phyloP scores from a whole-genome alignment of 2,113 vertebrate species.

The Petaurus breviceps region DNA sequence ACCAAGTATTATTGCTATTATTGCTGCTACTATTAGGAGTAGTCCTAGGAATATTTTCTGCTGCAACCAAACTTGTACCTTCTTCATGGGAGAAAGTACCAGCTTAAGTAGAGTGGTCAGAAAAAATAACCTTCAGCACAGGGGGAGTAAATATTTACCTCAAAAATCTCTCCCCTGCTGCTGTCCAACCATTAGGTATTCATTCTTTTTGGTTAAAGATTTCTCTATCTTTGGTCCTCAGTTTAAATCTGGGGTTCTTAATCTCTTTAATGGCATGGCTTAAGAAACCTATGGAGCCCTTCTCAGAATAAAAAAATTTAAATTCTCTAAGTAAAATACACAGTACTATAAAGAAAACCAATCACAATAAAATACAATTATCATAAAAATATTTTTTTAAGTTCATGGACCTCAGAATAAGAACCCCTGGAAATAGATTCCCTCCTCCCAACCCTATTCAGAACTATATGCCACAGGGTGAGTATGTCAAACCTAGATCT shows the following conservation, averaged over 20 bases:
- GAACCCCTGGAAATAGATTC: neutral
- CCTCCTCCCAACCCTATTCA: neutral
- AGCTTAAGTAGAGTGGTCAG: neutral
- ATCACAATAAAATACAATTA: neutral
- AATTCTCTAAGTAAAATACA: neutral
- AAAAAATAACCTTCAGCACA: neutral
- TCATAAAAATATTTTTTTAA: neutral
- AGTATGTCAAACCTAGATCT: neutral
- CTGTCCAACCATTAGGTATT: neutral
- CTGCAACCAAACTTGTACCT: neutral
- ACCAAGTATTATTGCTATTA: neutral
- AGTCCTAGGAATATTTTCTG: neutral
- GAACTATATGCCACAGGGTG: neutral
- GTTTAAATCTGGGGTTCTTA: neutral
- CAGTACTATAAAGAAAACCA: neutral
- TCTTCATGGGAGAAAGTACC: neutral
- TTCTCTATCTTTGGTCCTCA: neutral
- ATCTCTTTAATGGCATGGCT: neutral
- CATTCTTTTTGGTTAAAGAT: neutral
- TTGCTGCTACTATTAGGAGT: neutral
- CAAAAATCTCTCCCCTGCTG: neutral
- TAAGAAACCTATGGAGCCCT: neutral
- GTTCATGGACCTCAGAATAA: neutral
- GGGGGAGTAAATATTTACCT: neutral
- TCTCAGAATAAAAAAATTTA: neutral